These are phyloP conservation scores for Rhynchophorus ferrugineus DNA, from an alignment of 1,140 invertebrate species.

Conservation along the genomic window DNA sequence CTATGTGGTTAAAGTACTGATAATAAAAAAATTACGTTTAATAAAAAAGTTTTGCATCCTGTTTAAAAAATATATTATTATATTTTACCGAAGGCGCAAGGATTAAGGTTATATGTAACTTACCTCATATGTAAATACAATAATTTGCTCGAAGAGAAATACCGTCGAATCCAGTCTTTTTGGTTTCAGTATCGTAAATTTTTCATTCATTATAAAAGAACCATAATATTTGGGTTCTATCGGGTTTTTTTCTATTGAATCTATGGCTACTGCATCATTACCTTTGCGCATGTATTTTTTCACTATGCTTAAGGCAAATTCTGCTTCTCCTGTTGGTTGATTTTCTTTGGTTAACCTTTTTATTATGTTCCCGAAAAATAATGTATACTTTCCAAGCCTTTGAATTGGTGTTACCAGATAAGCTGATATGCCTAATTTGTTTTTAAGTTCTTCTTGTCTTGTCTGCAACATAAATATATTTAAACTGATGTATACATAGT, in stretches of 20 bases:
- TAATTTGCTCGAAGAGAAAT: conserved; percentile 31
- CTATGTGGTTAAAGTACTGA: no score
- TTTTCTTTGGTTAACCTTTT: conserved; percentile 27
- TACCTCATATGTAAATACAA: conserved; percentile 27
- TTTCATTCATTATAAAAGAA: conserved; percentile 30
- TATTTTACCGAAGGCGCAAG: no score
- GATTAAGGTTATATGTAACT: no score
- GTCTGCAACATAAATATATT: conserved; percentile 21
- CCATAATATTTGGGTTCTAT: conserved; percentile 28
- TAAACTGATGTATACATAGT: no score
- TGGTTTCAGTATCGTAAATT: conserved; percentile 30
- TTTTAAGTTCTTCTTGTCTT: conserved; percentile 25
- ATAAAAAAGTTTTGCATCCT: no score
- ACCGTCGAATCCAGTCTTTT: conserved; percentile 27
- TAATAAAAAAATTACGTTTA: no score
- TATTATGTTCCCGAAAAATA: conserved; percentile 31
- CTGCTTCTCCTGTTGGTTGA: conserved; percentile 10
- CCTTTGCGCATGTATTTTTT: conserved; percentile 29
- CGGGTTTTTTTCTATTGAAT: conserved; percentile 28
- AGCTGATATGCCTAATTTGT: conserved; percentile 30
- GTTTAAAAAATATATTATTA: no score
- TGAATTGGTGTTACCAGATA: conserved; percentile 34
- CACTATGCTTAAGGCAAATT: conserved; percentile 27
- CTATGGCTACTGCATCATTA: conserved; percentile 32
- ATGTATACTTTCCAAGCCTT: conserved; percentile 32